These are phyloP conservation scores for Ephialtes manifestator DNA, from an alignment of 2,888 invertebrate genomes.

Conservation along the genomic window DNA sequence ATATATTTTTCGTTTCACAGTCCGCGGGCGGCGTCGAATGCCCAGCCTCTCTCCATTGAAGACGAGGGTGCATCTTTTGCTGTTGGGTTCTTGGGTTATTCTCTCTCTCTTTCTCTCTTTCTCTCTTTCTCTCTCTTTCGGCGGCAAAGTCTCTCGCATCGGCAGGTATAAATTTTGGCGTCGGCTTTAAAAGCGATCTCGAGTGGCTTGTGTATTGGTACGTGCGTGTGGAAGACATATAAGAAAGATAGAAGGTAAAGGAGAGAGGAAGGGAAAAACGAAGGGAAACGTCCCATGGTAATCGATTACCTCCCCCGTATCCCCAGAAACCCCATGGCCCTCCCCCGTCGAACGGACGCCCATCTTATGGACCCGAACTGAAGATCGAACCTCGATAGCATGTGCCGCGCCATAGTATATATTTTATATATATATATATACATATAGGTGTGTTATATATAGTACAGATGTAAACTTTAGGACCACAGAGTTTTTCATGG, in stretches of 20 bases:
- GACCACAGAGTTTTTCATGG: conserved; percentile 43
- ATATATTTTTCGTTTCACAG: conserved; percentile 83
- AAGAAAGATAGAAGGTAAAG: conserved; percentile 30
- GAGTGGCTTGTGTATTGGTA: conserved; percentile 24
- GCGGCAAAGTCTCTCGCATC: conserved; percentile 62
- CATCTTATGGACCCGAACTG: conserved; percentile 59
- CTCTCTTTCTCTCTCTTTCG: no score
- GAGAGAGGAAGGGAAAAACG: conserved; percentile 64
- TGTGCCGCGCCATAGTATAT: conserved; percentile 23
- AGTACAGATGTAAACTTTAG: neutral
- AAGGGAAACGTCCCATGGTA: conserved; percentile 72
- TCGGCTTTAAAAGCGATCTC: conserved; percentile 74
- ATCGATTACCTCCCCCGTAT: conserved; percentile 71
- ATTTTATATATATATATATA: conserved; percentile 31
- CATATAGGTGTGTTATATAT: neutral
- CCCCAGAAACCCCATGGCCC: conserved; percentile 65
- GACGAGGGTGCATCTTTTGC: conserved; percentile 70
- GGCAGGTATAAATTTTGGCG: conserved; percentile 84
- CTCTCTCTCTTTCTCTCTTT: conserved; percentile 11
- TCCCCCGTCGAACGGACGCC: conserved; percentile 64
- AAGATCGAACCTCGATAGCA: conserved; percentile 66
- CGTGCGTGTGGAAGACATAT: conserved; percentile 45
- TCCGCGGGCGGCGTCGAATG: conserved; percentile 82
- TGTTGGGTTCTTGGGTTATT: conserved; percentile 33
- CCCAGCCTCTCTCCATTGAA: conserved; percentile 67